phyloP scores from a whole-genome alignment of 2,888 invertebrate genomes.

The Idaea dimidiata region DNA sequence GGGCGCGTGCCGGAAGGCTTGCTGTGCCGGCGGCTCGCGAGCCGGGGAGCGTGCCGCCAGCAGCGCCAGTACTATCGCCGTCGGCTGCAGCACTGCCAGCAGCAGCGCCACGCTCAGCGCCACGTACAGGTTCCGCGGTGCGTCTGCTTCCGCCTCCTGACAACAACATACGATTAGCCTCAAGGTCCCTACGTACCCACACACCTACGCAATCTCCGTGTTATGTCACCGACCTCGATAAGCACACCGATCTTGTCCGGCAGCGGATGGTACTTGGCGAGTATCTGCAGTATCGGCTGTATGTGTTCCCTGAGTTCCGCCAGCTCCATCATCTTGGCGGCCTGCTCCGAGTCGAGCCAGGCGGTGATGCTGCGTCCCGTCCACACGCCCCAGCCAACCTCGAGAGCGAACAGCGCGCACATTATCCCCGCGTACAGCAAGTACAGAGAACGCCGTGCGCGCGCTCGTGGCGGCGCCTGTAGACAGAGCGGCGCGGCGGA shows the following conservation, averaged over 20 bases:
- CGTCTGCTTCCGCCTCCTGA: constrained; percentile 53
- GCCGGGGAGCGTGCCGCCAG: constrained; percentile 25
- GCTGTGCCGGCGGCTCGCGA: constrained; percentile 14
- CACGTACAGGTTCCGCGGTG: constrained; percentile 49
- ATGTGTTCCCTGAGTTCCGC: constrained; percentile 41
- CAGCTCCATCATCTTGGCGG: constrained; percentile 39
- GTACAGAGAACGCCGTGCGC: constrained; percentile 11
- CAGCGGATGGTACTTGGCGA: constrained; percentile 44
- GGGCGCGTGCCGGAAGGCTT: constrained; percentile 13
- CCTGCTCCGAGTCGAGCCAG: constrained; percentile 34
- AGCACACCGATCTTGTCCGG: constrained; percentile 38
- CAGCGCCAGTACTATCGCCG: constrained; percentile 39
- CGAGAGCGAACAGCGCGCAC: constrained; percentile 30
- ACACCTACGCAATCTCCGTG: too few species aligned
- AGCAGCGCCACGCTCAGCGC: constrained; percentile 31
- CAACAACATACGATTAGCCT: constrained; percentile 1
- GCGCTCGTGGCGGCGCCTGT: constrained; percentile 20
- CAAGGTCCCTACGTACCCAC: too few species aligned
- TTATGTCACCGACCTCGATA: too few species aligned
- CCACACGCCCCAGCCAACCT: constrained; percentile 39
- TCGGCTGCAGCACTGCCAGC: constrained; percentile 43
- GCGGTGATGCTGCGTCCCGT: constrained; percentile 34
- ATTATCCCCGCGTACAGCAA: constrained; percentile 40
- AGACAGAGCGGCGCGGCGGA: constrained; percentile 33
- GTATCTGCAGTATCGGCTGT: constrained; percentile 28